Evolutionary conservation across 53 echinoderm and acorn worm genomes (phyloP).

Genomic region (Holothuria leucospilota): DNA sequence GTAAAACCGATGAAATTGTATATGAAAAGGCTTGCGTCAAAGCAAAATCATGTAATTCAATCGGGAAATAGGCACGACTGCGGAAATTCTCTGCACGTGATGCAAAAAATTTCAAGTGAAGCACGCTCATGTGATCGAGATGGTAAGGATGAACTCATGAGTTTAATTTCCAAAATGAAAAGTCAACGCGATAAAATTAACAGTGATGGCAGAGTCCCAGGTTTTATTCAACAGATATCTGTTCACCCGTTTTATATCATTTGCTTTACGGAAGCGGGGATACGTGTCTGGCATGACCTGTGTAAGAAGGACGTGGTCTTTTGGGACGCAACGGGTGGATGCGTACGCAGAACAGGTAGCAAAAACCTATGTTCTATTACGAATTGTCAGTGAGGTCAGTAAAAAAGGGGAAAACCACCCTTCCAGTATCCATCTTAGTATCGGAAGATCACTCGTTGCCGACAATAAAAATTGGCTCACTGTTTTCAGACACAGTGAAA

Average conservation of each 20-base stretch:
- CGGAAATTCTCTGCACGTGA: background rate
- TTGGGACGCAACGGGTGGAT: constrained; percentile 33
- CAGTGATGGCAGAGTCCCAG: background rate
- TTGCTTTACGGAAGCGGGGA: constrained; percentile 27
- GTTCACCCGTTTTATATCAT: background rate
- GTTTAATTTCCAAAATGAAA: background rate
- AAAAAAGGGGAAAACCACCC: background rate
- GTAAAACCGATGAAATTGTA: constrained; percentile 24
- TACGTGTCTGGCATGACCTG: constrained; percentile 22
- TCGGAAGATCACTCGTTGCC: too few species aligned
- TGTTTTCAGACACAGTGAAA: too few species aligned
- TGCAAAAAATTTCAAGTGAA: constrained; percentile 35
- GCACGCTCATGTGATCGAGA: background rate
- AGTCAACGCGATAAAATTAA: background rate
- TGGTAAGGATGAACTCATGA: background rate
- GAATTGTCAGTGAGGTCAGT: constrained; percentile 5
- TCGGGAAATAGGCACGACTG: background rate
- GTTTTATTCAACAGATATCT: constrained; percentile 23
- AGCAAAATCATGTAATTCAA: background rate
- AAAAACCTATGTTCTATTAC: constrained; percentile 19
- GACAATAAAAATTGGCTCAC: too few species aligned
- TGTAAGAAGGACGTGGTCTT: constrained; percentile 14
- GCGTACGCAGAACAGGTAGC: background rate
- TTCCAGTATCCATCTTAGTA: too few species aligned
- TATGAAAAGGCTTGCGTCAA: background rate